These are phyloP conservation scores for Drosophila anomelani DNA, from an alignment of 2,888 invertebrate genomes.

Conservation along the genomic window DNA sequence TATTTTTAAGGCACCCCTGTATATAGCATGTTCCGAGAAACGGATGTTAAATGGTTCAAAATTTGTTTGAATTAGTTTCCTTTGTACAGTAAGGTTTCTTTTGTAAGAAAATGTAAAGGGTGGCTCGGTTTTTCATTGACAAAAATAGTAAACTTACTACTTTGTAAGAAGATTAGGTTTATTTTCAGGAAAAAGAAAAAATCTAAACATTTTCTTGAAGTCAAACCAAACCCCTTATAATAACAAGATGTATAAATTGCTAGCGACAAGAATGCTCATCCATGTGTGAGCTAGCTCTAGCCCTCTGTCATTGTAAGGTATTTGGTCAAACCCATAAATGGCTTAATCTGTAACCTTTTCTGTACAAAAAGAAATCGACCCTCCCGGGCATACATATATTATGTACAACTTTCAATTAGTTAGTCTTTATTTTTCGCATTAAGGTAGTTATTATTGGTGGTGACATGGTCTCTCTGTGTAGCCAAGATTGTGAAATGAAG, in stretches of 20 bases:
- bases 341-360: neutral
- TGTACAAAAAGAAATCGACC: slow-evolving; percentile 23
- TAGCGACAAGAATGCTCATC: neutral
- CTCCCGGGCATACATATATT: slow-evolving; percentile 24
- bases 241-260: neutral
- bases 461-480: slow-evolving; percentile 40
- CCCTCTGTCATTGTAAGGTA: neutral
- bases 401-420: slow-evolving; percentile 33
- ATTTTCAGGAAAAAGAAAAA: neutral
- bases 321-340: neutral
- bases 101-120: slow-evolving; percentile 14
- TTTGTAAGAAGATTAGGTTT: neutral
- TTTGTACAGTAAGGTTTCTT: slow-evolving; percentile 10
- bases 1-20: neutral
- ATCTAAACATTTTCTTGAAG: neutral
- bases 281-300: neutral
- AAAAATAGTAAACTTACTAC: neutral
- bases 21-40: neutral
- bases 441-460: slow-evolving; percentile 39
- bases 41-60: slow-evolving; percentile 20
- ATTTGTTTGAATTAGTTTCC: slow-evolving; percentile 9
- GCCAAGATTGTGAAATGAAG: slow-evolving; percentile 41
- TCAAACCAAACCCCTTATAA: neutral
- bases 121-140: slow-evolving; percentile 13
- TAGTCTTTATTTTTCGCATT: slow-evolving; percentile 42